Evolutionary conservation across 2,888 invertebrate species (phyloP), one percentile per base, ranked within the genome.

Genomic region (Meteorus cinctellus): DNA sequence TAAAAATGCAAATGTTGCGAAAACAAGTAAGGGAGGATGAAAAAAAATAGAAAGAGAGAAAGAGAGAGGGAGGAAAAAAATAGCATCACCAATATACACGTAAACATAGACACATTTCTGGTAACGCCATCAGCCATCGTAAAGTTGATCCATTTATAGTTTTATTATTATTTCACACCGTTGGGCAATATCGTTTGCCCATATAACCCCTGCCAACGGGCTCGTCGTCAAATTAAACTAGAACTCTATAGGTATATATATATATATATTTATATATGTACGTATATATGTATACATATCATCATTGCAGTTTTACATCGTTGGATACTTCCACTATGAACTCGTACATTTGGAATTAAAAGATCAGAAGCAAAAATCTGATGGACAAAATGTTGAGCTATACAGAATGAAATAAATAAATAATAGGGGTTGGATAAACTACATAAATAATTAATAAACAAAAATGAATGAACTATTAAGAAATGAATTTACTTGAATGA

Each of bases 151-250:
- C 89, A 85, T 88, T 88, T 87, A 87, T 87, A 86, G 55, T 84
- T 89, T 89, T 89, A 89, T 89, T 89, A 89, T 89, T 88, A 89
- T 89, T 88, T 89, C 86, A 87, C 85, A 82, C 82, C 55, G 55
- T 55, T 79, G 78, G 62, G 88, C 86, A 88, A 89, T 89, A 89
- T 87, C 86, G 84, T 83, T 78, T 84, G 82, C 60, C 60, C 55
- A 55, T 48, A 48, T 55, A 55, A 55, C 55, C 55, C 55, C 71
- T 69, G 76, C 72, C 76, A 65, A 51, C 36, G 66, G 48, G 68
- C 65, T 74, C 72, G 67, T 86, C 88, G 85, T 89, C 83, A 88
- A 89, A 88, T 89, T 89, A 89, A 55, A 86, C 84, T 80, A 81
- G 85, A 88, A 88, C 86, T 85, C 84, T 86, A 82, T 82, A 65